These are phyloP conservation scores for Microtus richardsoni DNA, from an alignment of 2,113 vertebrate species.

Conservation along the genomic window DNA sequence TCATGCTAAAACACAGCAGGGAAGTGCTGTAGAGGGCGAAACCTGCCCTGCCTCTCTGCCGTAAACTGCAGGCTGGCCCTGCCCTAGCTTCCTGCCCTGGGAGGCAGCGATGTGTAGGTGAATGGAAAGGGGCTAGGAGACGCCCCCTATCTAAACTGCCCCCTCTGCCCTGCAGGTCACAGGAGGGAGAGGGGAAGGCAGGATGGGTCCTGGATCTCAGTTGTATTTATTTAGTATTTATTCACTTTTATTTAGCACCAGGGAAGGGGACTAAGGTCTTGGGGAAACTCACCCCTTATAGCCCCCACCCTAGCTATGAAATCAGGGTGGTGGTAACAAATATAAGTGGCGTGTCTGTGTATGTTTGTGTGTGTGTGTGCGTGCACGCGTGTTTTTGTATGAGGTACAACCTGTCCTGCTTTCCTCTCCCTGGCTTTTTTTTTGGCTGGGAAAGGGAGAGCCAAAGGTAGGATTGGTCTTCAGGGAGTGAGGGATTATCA, in stretches of 20 bases:
- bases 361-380: not conserved
- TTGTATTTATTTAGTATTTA: slow-evolving; percentile 84
- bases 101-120: slow-evolving; percentile 39
- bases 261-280: slow-evolving; percentile 52
- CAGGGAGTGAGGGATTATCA: slow-evolving; percentile 57
- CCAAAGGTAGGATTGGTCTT: slow-evolving; percentile 6
- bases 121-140: not conserved
- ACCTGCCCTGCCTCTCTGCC: not conserved
- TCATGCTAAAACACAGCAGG: not conserved
- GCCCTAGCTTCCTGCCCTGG: slow-evolving; percentile 65
- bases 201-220: not conserved
- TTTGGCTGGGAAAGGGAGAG: slow-evolving; percentile 25
- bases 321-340: slow-evolving; percentile 35
- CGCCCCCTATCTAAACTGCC: not conserved
- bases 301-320: slow-evolving; percentile 32
- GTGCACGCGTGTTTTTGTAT: not conserved
- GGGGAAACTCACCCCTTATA: slow-evolving; percentile 41
- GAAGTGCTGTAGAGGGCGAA: not conserved
- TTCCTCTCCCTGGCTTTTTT: slow-evolving; percentile 25
- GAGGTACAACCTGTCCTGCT: slow-evolving; percentile 24
- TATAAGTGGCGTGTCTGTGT: not conserved
- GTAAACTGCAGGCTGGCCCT: slow-evolving; percentile 76
- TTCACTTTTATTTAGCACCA: slow-evolving; percentile 75
- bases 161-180: slow-evolving; percentile 72
- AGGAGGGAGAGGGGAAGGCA: slow-evolving; percentile 65